phyloP scores from a whole-genome alignment of 2,797 vertebrate genomes.

The Philypnodon macrostomus region DNA sequence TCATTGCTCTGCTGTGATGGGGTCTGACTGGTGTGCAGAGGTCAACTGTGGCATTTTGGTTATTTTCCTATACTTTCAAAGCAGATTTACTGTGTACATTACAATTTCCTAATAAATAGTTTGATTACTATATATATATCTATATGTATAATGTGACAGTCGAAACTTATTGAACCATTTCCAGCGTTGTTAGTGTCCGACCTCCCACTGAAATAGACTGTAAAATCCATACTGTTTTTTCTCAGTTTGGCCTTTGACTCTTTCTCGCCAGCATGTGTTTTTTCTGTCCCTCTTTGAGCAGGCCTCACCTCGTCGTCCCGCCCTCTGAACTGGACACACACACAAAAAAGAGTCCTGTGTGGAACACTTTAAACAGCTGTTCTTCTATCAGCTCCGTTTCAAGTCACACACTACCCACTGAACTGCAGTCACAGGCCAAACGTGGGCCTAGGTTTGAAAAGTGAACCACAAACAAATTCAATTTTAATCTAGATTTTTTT shows the following conservation, averaged over 20 bases:
- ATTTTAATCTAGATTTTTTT: too few species aligned
- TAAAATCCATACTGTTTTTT: constrained; percentile 59
- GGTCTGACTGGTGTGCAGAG: constrained; percentile 30
- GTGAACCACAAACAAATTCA: too few species aligned
- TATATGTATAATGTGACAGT: too few species aligned
- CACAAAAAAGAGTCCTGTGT: constrained; percentile 71
- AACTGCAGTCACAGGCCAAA: too few species aligned
- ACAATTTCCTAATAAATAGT: neutral
- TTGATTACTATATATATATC: too few species aligned
- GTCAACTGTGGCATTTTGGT: constrained; percentile 23
- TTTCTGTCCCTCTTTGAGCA: constrained; percentile 32
- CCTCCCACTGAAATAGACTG: constrained; percentile 50
- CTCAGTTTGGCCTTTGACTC: constrained; percentile 29
- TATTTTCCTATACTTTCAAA: constrained; percentile 16
- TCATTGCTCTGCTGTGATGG: constrained; percentile 8
- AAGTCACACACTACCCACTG: constrained; percentile 15
- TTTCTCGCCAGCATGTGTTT: constrained; percentile 57
- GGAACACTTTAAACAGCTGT: constrained; percentile 64
- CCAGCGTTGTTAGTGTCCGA: constrained; percentile 1
- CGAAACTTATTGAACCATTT: too few species aligned
- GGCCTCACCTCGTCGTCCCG: neutral
- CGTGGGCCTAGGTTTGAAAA: too few species aligned
- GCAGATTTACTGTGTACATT: constrained; percentile 5
- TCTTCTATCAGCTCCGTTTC: constrained; percentile 47
- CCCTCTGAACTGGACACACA: constrained; percentile 41